Evolutionary conservation across 1,140 invertebrate species (phyloP).

Genomic region (Colletes gigas): DNA sequence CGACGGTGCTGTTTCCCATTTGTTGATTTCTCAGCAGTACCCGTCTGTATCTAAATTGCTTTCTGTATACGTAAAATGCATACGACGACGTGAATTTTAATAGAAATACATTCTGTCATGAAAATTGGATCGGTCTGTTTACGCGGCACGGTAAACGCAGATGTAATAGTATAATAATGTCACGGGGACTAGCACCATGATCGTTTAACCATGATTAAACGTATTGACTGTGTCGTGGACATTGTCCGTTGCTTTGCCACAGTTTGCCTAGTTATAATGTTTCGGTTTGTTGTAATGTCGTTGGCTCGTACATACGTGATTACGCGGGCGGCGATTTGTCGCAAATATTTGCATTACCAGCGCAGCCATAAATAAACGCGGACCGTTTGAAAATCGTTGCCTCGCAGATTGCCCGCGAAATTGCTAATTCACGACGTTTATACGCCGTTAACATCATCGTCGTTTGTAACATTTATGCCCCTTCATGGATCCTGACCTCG

Average conservation of each 20-base stretch:
- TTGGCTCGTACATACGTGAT: conserved; percentile 16
- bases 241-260: background rate
- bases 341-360: conserved; percentile 27
- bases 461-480: background rate
- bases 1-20: too few species aligned
- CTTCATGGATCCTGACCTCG: too few species aligned
- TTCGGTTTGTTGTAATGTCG: background rate
- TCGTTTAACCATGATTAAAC: conserved; percentile 16
- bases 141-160: background rate
- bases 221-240: background rate
- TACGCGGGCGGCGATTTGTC: conserved; percentile 7
- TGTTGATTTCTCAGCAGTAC: too few species aligned
- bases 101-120: background rate
- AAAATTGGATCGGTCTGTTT: background rate
- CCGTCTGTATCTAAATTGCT: too few species aligned
- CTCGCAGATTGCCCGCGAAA: background rate
- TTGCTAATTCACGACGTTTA: background rate
- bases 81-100: background rate
- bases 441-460: background rate
- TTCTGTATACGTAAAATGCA: too few species aligned
- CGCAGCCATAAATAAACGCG: conserved; percentile 1
- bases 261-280: background rate
- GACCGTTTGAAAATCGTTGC: conserved; percentile 9
- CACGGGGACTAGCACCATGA: conserved; percentile 2
- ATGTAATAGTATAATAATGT: conserved; percentile 27